Base-by-base conservation (phyloP, 2,113 vertebrate genomes). In the Poecilia latipinna region DNA sequence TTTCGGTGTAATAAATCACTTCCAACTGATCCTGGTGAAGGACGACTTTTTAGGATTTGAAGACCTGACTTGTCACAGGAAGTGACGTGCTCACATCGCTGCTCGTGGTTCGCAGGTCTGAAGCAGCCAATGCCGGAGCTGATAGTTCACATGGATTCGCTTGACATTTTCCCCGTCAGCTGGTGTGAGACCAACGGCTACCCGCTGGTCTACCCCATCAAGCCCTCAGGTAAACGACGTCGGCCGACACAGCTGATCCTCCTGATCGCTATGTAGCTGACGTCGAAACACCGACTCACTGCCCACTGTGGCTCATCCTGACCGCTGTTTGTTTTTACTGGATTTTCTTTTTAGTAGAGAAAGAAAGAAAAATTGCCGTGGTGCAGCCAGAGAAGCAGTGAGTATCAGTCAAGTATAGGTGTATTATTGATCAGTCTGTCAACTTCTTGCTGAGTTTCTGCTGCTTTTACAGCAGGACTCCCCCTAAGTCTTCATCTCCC, bases 151-250 rank as follows among this genome's bases (percentile, higher is more conserved):
- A 94, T 97, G 86, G 97, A 99, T 78, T 99, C 98, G 4, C 96
- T 97, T 85, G 95, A 99, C 90, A 96, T 99, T 84, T 99, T 99
- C 89, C 98, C 98, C 64, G 93, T 98, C 90, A 97, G 97, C 84
- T 99, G 98, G 98, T 99, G 97, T 93, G 98, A 99, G 83, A 98
- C 97, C 11, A 99, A 98, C n/a, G 98, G 98, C 70, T 97, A 97
- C 83, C 95, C 96, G 13, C 96, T 99, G 11, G 94, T 95, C 74
- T 89, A 95, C 89, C 97, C 97, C 92, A 94, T 95, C 80, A 97
- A 96, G 92, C 95, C 95, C 85, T 90, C 94, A 94, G 96, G 97
- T 98, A 95, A 4, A 33, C 66, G 33, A 2, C 72, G 44, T 62
- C 19, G 76, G 37, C 54, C 75, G 57, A 65, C 68, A 37, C 8